These are phyloP conservation scores for Steinernema khuongi DNA, from an alignment of 1,140 invertebrate species.

Conservation along the genomic window DNA sequence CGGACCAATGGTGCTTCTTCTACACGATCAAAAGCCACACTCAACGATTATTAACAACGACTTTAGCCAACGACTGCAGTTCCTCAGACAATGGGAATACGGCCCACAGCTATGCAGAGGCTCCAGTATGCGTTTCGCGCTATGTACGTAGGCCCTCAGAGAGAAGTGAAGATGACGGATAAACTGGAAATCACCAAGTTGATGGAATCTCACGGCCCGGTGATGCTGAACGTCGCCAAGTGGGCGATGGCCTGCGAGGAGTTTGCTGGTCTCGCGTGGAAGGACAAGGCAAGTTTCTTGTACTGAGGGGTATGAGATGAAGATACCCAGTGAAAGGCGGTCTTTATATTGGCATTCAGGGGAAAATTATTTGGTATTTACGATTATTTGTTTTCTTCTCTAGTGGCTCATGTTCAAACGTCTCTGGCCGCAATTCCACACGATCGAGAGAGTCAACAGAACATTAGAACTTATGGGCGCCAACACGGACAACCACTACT, in stretches of 20 bases:
- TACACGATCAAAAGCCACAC: not conserved
- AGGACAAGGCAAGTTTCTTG: not conserved
- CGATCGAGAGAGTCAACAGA: slow-evolving; percentile 22
- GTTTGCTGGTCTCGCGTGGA: not conserved
- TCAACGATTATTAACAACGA: no score
- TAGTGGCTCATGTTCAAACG: slow-evolving; percentile 36
- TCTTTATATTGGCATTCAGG: no score
- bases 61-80: not conserved
- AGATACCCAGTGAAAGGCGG: no score
- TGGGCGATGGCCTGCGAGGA: not conserved
- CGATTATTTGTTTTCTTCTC: not conserved
- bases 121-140: not conserved
- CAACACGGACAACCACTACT: slow-evolving; percentile 16
- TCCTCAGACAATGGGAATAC: not conserved
- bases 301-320: not conserved
- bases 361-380: no score
- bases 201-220: not conserved
- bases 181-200: not conserved
- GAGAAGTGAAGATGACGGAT: not conserved
- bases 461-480: slow-evolving; percentile 24
- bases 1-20: no score
- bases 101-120: not conserved
- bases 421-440: slow-evolving; percentile 30
- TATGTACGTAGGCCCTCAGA: not conserved
- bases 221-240: not conserved